These are phyloP conservation scores for Paramormyrops hopkinsi DNA, from an alignment of 2,797 vertebrate genomes.

Conservation along the genomic window DNA sequence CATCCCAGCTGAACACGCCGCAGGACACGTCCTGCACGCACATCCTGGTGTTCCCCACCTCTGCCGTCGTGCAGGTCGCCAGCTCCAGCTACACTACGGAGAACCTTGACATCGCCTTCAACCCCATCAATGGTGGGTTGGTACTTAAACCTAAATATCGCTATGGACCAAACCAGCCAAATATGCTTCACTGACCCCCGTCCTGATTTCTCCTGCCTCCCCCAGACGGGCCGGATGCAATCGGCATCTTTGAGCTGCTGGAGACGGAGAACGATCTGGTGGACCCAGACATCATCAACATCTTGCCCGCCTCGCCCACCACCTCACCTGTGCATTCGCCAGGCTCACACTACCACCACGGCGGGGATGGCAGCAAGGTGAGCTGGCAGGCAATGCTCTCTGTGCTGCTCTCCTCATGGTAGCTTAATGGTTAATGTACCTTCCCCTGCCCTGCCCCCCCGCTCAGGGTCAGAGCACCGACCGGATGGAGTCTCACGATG, in stretches of 20 bases:
- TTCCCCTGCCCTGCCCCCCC: not conserved
- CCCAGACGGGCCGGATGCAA: conserved; percentile 81
- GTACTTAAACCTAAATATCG: not conserved
- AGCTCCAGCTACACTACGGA: conserved; percentile 87
- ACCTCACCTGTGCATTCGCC: conserved; percentile 92
- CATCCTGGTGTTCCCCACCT: conserved; percentile 96
- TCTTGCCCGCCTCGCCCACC: conserved; percentile 86
- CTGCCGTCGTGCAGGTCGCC: conserved; percentile 88
- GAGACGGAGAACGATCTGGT: conserved; percentile 84
- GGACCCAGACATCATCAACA: conserved; percentile 94
- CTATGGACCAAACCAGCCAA: too few species aligned
- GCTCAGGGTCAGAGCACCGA: conserved; percentile 86
- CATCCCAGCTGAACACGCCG: conserved; percentile 91
- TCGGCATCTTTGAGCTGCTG: conserved; percentile 87
- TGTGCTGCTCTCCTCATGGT: not conserved
- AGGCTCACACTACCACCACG: conserved; percentile 89
- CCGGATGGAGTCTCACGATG: conserved; percentile 91
- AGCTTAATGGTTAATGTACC: not conserved
- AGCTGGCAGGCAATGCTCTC: not conserved
- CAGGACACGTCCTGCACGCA: conserved; percentile 98
- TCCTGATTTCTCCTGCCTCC: not conserved
- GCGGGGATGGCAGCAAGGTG: conserved; percentile 91
- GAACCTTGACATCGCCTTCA: conserved; percentile 90
- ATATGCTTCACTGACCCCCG: not conserved
- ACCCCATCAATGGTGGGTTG: conserved; percentile 86